Base-by-base conservation (phyloP, 2,888 invertebrate species). In the Pterostichus niger region DNA sequence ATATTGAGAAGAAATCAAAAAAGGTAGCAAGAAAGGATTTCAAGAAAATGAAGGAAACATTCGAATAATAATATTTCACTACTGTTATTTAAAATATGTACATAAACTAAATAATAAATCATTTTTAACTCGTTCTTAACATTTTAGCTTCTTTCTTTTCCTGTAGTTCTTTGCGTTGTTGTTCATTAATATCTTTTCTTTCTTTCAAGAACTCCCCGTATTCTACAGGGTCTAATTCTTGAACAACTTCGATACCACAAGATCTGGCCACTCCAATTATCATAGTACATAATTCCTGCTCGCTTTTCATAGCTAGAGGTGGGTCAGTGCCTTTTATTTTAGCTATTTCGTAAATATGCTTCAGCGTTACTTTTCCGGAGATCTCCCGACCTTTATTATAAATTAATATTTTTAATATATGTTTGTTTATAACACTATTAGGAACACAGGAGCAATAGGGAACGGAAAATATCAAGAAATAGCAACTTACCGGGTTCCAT, bases 261-360 rank as follows among this genome's bases (percentile, higher is more conserved):
- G 94, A 93, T 85, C 94, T 93, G 6, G 98, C 97, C 76, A 94
- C 91, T 0, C 95, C 94, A 85, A 98, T 93, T 9, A 98, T 88
- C 93, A 94, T 93, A 85, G 92, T 92, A 88, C 98, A 98, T 87
- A 99, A 92, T 88, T 95, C 93, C 90, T 96, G 87, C 84, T 96
- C 86, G 9, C 92, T 88, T 85, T 91, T 90, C 87, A 93, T 92
- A 86, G 94, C 93, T 31, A 94, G 89, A 0, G 94, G 90, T 3
- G 96, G 96, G 90, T 99, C 99, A 88, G 95, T 91, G n/a, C 94
- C 92, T 90, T 99, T 99, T n/a, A 99, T 96, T 89, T 94, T 93
- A 0, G 99, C 99, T 88, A 99, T 99, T 93, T 99, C 99, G 90
- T 98, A 99, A 11, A 99, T 90, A 90, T 99, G 99, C 89, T 98